These are phyloP conservation scores for Mythimna lalbum DNA, from an alignment of 2,888 invertebrate genomes.

Conservation along the genomic window DNA sequence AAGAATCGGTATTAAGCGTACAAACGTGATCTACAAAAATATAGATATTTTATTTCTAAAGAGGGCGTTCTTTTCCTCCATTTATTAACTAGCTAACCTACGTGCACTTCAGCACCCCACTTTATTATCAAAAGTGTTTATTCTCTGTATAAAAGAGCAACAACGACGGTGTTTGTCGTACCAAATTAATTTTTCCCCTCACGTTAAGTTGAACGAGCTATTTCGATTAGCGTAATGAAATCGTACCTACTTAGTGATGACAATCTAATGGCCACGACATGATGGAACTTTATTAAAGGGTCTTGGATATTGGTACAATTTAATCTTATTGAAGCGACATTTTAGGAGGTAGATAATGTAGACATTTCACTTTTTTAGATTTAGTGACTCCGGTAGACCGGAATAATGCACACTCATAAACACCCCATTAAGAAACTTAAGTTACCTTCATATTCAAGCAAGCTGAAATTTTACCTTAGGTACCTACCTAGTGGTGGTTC, in stretches of 20 bases:
- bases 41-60: background rate
- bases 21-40: background rate
- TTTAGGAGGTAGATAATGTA: too few species aligned
- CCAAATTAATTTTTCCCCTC: slow-evolving; percentile 53
- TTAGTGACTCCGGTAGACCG: too few species aligned
- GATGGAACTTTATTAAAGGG: slow-evolving; percentile 1
- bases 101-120: slow-evolving; percentile 31
- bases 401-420: too few species aligned
- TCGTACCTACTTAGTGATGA: slow-evolving; percentile 34
- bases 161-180: slow-evolving; percentile 42
- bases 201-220: slow-evolving; percentile 37
- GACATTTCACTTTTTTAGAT: too few species aligned
- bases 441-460: too few species aligned
- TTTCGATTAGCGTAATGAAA: slow-evolving; percentile 55
- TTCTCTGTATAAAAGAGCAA: slow-evolving; percentile 27
- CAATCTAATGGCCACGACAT: slow-evolving; percentile 30
- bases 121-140: slow-evolving; percentile 38
- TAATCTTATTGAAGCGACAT: too few species aligned
- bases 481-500: too few species aligned
- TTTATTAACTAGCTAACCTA: slow-evolving; percentile 11
- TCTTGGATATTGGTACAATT: background rate
- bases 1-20: background rate
- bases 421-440: too few species aligned
- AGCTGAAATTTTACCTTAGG: too few species aligned
- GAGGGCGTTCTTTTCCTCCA: background rate